These are phyloP conservation scores for Fundulus diaphanus DNA, from an alignment of 2,797 vertebrate genomes.

Conservation along the genomic window DNA sequence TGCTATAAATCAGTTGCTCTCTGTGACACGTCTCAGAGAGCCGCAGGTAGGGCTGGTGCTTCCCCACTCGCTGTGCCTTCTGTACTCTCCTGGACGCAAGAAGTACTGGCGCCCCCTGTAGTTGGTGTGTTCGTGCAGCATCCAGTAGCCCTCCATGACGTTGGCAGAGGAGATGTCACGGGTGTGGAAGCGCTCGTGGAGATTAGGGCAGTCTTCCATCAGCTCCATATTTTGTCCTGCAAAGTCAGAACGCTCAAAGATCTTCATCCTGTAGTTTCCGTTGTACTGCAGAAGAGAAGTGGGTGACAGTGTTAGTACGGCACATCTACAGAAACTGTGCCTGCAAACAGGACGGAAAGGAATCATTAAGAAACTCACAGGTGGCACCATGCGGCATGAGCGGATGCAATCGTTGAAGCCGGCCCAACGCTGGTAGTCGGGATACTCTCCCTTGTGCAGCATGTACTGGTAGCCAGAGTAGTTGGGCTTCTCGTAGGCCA, in stretches of 20 bases:
- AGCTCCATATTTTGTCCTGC: slow-evolving; percentile 81
- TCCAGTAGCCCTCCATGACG: slow-evolving; percentile 86
- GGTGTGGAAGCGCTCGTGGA: slow-evolving; percentile 81
- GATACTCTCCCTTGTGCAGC: slow-evolving; percentile 83
- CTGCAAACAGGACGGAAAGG: slow-evolving; percentile 8
- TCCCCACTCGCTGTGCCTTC: slow-evolving; percentile 82
- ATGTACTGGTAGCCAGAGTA: slow-evolving; percentile 84
- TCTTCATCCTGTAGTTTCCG: slow-evolving; percentile 84
- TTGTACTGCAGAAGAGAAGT: slow-evolving; percentile 64
- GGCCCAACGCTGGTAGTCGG: slow-evolving; percentile 82
- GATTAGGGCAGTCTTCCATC: slow-evolving; percentile 83
- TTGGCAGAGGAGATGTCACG: slow-evolving; percentile 82
- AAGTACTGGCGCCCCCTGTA: slow-evolving; percentile 85
- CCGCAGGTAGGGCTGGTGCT: slow-evolving; percentile 76
- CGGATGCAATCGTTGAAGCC: slow-evolving; percentile 86
- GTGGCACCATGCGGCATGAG: slow-evolving; percentile 83
- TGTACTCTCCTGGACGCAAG: slow-evolving; percentile 84
- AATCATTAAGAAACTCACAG: slow-evolving; percentile 72
- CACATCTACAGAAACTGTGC: slow-evolving; percentile 18
- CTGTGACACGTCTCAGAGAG: slow-evolving; percentile 81
- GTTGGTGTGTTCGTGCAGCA: slow-evolving; percentile 84
- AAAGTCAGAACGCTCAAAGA: slow-evolving; percentile 83
- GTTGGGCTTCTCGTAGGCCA: slow-evolving; percentile 84
- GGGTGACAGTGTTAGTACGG: slow-evolving; percentile 18
- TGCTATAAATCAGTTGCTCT: slow-evolving; percentile 70